Percentiles rank a stretch among this genome's conserved stretches.
Evolutionary conservation across 2,113 vertebrate species (phyloP).

Genomic region (Sminthopsis crassicaudata): DNA sequence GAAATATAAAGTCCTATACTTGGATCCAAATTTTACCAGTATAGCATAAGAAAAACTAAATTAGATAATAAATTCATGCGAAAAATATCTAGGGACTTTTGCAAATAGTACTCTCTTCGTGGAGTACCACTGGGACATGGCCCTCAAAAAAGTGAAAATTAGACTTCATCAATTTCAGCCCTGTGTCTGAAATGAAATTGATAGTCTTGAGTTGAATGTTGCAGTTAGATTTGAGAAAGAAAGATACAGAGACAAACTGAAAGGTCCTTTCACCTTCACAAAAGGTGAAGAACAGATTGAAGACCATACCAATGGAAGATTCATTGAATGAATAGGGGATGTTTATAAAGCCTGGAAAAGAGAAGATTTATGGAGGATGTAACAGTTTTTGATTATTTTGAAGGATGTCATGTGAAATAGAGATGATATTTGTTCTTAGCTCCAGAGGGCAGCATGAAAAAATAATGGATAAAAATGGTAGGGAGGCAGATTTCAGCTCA

Average conservation of each 20-base stretch:
- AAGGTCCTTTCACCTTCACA: neutral
- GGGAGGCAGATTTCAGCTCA: neutral
- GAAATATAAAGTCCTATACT: neutral
- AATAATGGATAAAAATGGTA: neutral
- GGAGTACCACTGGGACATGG: neutral
- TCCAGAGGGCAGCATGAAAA: neutral
- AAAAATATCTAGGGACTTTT: neutral
- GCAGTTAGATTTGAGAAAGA: neutral
- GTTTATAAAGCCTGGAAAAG: neutral
- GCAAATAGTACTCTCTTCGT: neutral
- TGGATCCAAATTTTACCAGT: neutral
- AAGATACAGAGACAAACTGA: fast-evolving
- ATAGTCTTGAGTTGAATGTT: neutral
- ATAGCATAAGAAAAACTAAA: neutral
- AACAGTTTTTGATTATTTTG: neutral
- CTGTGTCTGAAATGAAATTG: neutral
- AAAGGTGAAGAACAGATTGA: neutral
- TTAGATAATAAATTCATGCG: neutral
- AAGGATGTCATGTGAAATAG: neutral
- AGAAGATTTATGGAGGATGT: neutral
- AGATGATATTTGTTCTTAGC: neutral
- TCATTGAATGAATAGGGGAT: neutral
- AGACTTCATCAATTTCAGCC: neutral
- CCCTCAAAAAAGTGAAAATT: neutral
- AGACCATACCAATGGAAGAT: neutral